Conservation (phyloP, 2,888 invertebrate species). For the Rhamphomyia laevipes region DNA sequence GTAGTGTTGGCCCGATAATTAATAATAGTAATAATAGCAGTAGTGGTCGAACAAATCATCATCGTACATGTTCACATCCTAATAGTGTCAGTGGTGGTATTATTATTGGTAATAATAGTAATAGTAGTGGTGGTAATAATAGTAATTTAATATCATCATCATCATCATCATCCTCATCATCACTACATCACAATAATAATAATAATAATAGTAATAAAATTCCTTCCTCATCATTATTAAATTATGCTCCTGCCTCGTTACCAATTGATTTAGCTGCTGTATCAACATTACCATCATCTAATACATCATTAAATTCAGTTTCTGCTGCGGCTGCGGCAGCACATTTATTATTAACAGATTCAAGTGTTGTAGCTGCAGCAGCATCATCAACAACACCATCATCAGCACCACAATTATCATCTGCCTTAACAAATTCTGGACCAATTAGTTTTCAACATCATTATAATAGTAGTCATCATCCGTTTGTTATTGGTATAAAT, state of each 20-base stretch:
- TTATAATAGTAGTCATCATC: slow-evolving; percentile 14
- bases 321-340: slow-evolving; percentile 23
- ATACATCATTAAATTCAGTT: not conserved
- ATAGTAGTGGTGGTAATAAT: slow-evolving; percentile 5
- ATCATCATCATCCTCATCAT: slow-evolving; percentile 14
- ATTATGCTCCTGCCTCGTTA: slow-evolving; percentile 34
- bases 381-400: slow-evolving; percentile 19
- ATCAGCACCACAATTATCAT: slow-evolving; percentile 14
- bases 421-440: slow-evolving; percentile 17
- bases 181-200: slow-evolving; percentile 13
- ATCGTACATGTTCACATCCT: slow-evolving; percentile 8
- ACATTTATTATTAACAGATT: slow-evolving; percentile 34
- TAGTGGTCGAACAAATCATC: slow-evolving; percentile 9
- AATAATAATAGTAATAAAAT: slow-evolving; percentile 10
- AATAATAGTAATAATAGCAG: slow-evolving; percentile 12
- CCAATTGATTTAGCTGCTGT: slow-evolving; percentile 31
- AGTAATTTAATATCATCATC: slow-evolving; percentile 16
- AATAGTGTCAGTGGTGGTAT: not conserved
- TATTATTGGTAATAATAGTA: slow-evolving; percentile 2
- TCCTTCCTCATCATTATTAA: slow-evolving; percentile 21
- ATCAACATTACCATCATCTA: slow-evolving; percentile 11
- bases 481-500: slow-evolving; percentile 11
- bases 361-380: slow-evolving; percentile 33
- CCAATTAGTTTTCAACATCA: slow-evolving; percentile 15
- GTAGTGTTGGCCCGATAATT: slow-evolving; percentile 17